phyloP scores from a whole-genome alignment of 2,797 vertebrate species.

The Manis crassicaudata region DNA sequence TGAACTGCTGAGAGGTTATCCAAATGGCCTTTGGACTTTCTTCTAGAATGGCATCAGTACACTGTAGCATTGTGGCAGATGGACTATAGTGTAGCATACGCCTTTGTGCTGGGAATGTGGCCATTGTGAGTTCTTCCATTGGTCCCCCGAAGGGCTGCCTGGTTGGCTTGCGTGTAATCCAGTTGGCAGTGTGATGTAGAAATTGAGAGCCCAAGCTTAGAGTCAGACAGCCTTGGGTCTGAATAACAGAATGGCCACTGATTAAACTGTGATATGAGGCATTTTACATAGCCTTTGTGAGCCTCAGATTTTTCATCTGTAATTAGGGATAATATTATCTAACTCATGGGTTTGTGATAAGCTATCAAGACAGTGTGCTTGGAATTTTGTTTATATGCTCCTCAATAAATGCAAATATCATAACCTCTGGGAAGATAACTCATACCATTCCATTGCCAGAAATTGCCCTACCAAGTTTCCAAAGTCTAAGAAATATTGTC shows the following conservation, averaged over 20 bases:
- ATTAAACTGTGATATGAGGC: constrained; percentile 3
- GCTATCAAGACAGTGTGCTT: not conserved
- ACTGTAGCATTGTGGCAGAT: constrained; percentile 43
- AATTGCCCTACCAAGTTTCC: not conserved
- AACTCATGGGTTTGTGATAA: not conserved
- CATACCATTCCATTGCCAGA: not conserved
- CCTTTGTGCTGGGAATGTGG: constrained; percentile 2
- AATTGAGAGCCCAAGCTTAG: constrained; percentile 8
- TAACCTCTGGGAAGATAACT: constrained; percentile 28
- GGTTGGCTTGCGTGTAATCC: not conserved
- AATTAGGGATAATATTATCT: constrained; percentile 39
- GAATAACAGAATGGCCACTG: constrained; percentile 42
- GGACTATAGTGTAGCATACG: not conserved
- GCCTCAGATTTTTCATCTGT: constrained; percentile 20
- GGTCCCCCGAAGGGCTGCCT: constrained; percentile 23
- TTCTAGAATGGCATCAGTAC: constrained; percentile 11
- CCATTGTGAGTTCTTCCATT: not conserved
- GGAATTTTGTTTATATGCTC: not conserved
- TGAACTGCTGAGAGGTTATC: constrained; percentile 8
- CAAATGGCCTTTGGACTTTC: constrained; percentile 50
- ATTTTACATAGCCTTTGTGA: not conserved
- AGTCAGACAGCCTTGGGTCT: constrained; percentile 40
- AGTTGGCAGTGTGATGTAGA: constrained; percentile 43
- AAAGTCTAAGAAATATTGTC: not conserved
- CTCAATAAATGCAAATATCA: constrained; percentile 42